Evolutionary conservation across 2,113 vertebrate genomes (phyloP).

Genomic region (Phyllostomus hastatus): DNA sequence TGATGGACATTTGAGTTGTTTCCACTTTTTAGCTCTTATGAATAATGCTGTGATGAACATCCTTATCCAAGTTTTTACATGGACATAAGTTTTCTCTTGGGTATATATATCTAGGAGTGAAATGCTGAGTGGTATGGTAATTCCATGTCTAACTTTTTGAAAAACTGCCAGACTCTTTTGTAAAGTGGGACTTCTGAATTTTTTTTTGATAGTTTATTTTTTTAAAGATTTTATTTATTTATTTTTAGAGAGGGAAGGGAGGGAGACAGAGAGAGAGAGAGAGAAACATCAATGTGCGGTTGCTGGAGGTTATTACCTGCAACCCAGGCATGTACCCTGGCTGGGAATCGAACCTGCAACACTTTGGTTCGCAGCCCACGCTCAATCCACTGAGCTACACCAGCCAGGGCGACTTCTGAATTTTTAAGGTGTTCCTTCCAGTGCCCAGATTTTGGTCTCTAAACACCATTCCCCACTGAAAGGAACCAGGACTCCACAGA

Average conservation of each 20-base stretch:
- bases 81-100: background rate
- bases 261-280: too few species aligned
- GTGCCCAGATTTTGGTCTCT: background rate
- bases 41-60: background rate
- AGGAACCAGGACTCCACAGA: background rate
- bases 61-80: too few species aligned
- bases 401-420: too few species aligned
- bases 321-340: too few species aligned
- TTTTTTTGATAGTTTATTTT: background rate
- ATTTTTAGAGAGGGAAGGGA: too few species aligned
- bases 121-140: background rate
- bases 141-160: background rate
- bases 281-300: too few species aligned
- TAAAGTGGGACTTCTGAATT: background rate
- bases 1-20: background rate
- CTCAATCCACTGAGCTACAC: too few species aligned
- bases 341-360: too few species aligned
- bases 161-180: background rate
- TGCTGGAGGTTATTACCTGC: too few species aligned
- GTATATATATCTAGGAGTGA: background rate
- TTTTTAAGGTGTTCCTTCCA: background rate
- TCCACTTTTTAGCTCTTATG: background rate
- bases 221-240: too few species aligned
- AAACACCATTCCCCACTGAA: background rate
- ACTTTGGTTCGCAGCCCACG: too few species aligned